phyloP scores from a whole-genome alignment of 1,140 invertebrate species.

The Penaeus indicus region DNA sequence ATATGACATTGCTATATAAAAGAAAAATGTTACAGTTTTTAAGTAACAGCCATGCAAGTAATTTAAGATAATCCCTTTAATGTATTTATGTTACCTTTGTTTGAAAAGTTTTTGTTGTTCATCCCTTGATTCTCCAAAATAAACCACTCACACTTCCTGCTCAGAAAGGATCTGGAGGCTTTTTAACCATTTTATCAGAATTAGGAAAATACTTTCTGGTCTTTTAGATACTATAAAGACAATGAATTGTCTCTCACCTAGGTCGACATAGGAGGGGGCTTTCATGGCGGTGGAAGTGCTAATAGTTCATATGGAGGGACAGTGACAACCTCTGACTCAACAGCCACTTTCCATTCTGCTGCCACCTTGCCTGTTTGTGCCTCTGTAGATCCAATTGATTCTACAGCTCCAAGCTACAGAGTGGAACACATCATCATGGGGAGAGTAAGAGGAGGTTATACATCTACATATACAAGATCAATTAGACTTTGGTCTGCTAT shows the following conservation, averaged over 20 bases:
- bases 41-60: too few relatives aligned
- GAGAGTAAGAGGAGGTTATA: slow-evolving; percentile 50
- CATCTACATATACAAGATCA: slow-evolving; percentile 54
- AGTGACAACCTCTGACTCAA: slow-evolving; percentile 58
- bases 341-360: slow-evolving; percentile 57
- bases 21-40: too few relatives aligned
- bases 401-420: slow-evolving; percentile 50
- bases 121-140: too few relatives aligned
- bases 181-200: too few relatives aligned
- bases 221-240: neutral
- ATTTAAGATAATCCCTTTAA: too few relatives aligned
- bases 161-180: too few relatives aligned
- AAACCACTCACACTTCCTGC: too few relatives aligned
- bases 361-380: slow-evolving; percentile 57
- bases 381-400: slow-evolving; percentile 51
- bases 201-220: too few relatives aligned
- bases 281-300: slow-evolving; percentile 8
- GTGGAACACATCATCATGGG: slow-evolving; percentile 57
- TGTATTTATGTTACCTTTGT: too few relatives aligned
- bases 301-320: slow-evolving; percentile 39
- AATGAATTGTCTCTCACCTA: neutral
- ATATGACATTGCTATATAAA: too few relatives aligned
- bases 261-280: slow-evolving; percentile 28
- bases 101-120: too few relatives aligned
- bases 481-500: slow-evolving; percentile 53